Conservation (phyloP, 2,888 invertebrate genomes). For the Limenitis camilla region DNA sequence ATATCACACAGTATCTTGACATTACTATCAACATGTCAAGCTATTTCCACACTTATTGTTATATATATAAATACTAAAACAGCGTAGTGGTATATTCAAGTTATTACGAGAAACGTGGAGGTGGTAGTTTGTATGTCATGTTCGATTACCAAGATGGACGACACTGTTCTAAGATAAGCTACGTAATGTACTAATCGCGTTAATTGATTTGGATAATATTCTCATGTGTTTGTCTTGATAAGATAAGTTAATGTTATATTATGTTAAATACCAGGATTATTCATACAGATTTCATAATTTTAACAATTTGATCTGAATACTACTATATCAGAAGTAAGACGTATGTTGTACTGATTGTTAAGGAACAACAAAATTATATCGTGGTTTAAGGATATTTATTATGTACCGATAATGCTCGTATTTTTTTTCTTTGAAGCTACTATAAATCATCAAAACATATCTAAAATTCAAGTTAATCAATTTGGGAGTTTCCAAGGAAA, state of each 20-base stretch:
- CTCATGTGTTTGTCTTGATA: constrained; percentile 7
- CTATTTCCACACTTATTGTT: neutral
- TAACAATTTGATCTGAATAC: too few species aligned
- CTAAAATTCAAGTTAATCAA: too few species aligned
- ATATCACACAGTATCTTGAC: neutral
- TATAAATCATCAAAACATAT: too few species aligned
- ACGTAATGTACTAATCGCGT: constrained; percentile 20
- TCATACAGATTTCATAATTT: neutral
- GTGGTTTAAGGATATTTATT: too few species aligned
- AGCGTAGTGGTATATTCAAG: neutral
- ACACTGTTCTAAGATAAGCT: constrained; percentile 19
- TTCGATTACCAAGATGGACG: constrained; percentile 23
- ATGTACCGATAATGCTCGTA: too few species aligned
- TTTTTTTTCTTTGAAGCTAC: too few species aligned
- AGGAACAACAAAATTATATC: too few species aligned
- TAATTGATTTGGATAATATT: constrained; percentile 21
- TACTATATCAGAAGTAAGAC: too few species aligned
- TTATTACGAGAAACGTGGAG: neutral
- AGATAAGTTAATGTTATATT: constrained; percentile 2
- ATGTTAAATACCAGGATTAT: neutral
- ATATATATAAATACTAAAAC: neutral
- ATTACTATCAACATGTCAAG: neutral
- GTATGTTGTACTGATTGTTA: too few species aligned
- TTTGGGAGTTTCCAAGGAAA: too few species aligned
- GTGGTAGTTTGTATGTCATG: constrained; percentile 17